Conservation (phyloP, 37 sponge, comb jelly and placozoan genomes). For the Beroe forskalii region DNA sequence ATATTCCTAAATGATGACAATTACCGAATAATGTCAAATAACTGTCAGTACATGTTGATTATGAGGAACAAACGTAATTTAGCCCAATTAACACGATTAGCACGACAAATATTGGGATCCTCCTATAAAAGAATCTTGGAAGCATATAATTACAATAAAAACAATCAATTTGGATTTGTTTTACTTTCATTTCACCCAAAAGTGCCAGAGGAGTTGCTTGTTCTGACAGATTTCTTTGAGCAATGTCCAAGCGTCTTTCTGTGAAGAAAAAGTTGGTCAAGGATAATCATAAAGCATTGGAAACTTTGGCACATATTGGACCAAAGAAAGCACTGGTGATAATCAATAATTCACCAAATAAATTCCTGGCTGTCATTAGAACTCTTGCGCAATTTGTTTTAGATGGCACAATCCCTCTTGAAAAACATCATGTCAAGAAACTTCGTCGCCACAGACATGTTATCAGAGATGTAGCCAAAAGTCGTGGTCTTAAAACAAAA, state of each 20-base stretch:
- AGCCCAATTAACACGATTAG: conserved; percentile 25
- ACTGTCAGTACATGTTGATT: conserved; percentile 36
- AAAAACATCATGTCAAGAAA: conserved; percentile 9
- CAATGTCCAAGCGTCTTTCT: conserved; percentile 57
- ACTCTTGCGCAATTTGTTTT: not conserved
- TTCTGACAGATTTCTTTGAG: conserved; percentile 6
- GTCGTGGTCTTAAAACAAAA: not conserved
- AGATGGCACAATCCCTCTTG: conserved; percentile 26
- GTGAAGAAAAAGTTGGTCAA: not conserved
- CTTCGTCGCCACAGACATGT: not conserved
- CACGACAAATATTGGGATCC: conserved; percentile 56
- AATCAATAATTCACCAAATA: conserved; percentile 24
- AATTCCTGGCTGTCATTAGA: conserved; percentile 14
- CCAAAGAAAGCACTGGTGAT: conserved; percentile 34
- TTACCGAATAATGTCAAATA: not conserved
- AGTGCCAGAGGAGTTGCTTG: conserved; percentile 62
- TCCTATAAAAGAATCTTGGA: conserved; percentile 18
- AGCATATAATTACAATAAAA: conserved; percentile 44
- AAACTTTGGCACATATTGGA: conserved; percentile 39
- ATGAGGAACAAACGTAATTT: conserved; percentile 48
- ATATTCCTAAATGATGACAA: conserved; percentile 56
- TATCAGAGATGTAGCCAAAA: not conserved
- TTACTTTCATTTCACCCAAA: conserved; percentile 59
- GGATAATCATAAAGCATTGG: conserved; percentile 6
- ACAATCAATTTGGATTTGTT: conserved; percentile 45